Evolutionary conservation across 2,113 vertebrate genomes (phyloP), one percentile per base, ranked within the genome.

Genomic region (Ascaphus truei): DNA sequence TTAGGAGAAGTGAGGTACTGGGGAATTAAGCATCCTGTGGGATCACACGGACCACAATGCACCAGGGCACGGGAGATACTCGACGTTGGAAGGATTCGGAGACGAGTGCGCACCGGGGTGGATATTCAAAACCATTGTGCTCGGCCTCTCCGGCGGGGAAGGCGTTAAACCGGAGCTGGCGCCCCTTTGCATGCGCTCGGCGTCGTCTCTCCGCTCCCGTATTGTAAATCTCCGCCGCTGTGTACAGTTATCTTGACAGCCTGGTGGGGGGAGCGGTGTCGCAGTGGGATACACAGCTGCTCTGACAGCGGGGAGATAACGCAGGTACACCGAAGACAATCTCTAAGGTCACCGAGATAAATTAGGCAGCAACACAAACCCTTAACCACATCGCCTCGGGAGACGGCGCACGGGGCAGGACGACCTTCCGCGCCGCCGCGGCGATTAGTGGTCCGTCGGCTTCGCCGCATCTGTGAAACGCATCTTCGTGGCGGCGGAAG

Each of bases 211-310:
- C n/a, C 10, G 20, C 36, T 66, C 50, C 39, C 51, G 15, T 67
- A 55, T 57, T 47, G 64, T 67, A 33, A 67, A 67, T 56, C n/a
- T n/a, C n/a, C n/a, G n/a, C 51, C n/a, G 8, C 23, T 57, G 20
- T 33, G 57, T 67, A n/a, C 64, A 25, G 39, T 34, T 57, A 67
- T 67, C 64, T 55, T 39, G 64, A 57, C 52, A 67, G 34, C 64
- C 57, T 36, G 22, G 51, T 36, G 27, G 27, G 57, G 22, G 27
- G 36, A 67, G 7, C 55, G 51, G 45, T 25, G 36, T 55, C 22
- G 18, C 36, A 15, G 30, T 43, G 37, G 52, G 52, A 67, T 56
- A 31, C 51, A 34, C 52, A 34, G 64, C 37, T 25, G 27, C 36
- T 57, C 43, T 67, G 64, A 57, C 64, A 66, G 33, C 25, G 9